phyloP scores from a whole-genome alignment of 2,797 vertebrate species.

The Clarias platycephalus region DNA sequence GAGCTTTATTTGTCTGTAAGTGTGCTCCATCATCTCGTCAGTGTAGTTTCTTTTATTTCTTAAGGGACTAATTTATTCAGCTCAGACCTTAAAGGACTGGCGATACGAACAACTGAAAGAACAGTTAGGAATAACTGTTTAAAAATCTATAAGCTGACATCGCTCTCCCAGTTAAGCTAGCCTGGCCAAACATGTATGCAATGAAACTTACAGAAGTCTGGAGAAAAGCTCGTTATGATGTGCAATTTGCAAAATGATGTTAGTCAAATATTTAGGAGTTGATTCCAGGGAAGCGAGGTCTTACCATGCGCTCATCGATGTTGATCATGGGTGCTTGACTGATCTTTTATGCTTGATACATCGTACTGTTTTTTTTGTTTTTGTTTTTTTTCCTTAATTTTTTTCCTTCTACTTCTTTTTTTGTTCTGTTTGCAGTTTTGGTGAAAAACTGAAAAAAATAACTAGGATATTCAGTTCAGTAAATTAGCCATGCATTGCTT shows the following conservation, averaged over 20 bases:
- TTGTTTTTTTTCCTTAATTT: conserved; percentile 53
- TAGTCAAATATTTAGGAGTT: conserved; percentile 41
- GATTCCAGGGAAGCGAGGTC: conserved; percentile 47
- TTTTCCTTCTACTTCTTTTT: conserved; percentile 63
- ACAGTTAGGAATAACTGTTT: conserved; percentile 45
- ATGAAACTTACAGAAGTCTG: conserved; percentile 54
- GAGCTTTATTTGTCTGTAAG: conserved; percentile 62
- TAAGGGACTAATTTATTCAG: conserved; percentile 52
- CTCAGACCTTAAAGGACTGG: conserved; percentile 47
- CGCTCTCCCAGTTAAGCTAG: conserved; percentile 41
- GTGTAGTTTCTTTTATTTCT: conserved; percentile 47
- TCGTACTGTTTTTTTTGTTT: conserved; percentile 65
- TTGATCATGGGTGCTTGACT: conserved; percentile 48
- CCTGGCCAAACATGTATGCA: conserved; percentile 56
- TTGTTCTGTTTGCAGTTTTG: conserved; percentile 60
- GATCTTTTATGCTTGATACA: conserved; percentile 67
- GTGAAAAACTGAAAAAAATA: conserved; percentile 62
- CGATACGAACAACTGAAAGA: conserved; percentile 31
- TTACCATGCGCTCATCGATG: conserved; percentile 58
- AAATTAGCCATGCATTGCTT: conserved; percentile 40
- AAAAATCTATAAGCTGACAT: conserved; percentile 38
- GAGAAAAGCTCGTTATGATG: conserved; percentile 54
- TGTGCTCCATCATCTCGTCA: conserved; percentile 62
- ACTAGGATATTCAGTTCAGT: conserved; percentile 55
- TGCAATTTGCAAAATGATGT: conserved; percentile 57